phyloP scores from a whole-genome alignment of 2,888 invertebrate genomes.

The Drosophila prolongata region DNA sequence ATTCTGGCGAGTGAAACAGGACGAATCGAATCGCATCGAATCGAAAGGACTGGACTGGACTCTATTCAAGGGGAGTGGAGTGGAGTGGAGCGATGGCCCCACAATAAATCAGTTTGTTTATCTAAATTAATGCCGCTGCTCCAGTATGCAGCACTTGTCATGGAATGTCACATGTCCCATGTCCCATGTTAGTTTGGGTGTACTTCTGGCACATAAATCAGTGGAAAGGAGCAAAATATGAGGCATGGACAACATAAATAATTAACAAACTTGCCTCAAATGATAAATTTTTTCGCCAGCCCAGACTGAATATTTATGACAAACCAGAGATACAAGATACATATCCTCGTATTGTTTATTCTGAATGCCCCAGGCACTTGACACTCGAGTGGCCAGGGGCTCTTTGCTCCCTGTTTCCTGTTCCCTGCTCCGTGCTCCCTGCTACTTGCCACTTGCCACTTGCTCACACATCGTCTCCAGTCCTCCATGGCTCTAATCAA shows the following conservation, averaged over 20 bases:
- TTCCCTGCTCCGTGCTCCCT: not conserved
- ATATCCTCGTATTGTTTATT: constrained; percentile 45
- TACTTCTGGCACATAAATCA: constrained; percentile 59
- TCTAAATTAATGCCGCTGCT: constrained; percentile 30
- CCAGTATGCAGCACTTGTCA: constrained; percentile 36
- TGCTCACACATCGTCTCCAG: too few relatives aligned
- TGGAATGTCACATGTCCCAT: constrained; percentile 40
- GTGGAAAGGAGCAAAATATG: constrained; percentile 59
- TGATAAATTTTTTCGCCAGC: constrained; percentile 77
- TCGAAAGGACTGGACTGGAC: too few relatives aligned
- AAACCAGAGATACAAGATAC: constrained; percentile 50
- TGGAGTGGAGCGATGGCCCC: not conserved
- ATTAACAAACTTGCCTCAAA: constrained; percentile 83
- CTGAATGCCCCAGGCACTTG: constrained; percentile 75
- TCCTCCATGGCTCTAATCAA: constrained; percentile 54
- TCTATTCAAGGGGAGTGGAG: too few relatives aligned
- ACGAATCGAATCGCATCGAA: not conserved
- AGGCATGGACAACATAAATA: constrained; percentile 83
- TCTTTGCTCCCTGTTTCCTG: constrained; percentile 1
- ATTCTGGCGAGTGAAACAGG: not conserved
- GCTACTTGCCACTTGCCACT: not conserved
- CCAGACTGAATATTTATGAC: constrained; percentile 84
- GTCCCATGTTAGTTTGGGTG: not conserved
- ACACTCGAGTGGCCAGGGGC: constrained; percentile 51
- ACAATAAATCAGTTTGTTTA: constrained; percentile 25